Evolutionary conservation across 2,113 vertebrate genomes (phyloP).

Genomic region (Electrona antarctica): DNA sequence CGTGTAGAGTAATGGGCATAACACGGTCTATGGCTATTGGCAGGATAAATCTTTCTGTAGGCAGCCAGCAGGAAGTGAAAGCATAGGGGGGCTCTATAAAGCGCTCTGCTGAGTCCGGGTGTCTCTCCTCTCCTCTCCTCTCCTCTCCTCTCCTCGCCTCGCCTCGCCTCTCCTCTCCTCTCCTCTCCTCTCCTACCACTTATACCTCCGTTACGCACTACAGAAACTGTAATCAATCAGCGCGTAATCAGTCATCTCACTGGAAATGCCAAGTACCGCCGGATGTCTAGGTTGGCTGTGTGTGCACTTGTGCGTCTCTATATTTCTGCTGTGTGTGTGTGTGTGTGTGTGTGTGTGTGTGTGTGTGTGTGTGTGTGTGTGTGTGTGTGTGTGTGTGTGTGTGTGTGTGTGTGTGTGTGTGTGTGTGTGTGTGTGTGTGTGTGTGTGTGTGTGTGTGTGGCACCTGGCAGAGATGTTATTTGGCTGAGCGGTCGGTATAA

Average conservation of each 20-base stretch:
- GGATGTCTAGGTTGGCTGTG: constrained; percentile 50
- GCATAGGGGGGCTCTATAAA: too few species aligned
- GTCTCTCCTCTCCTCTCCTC: constrained; percentile 28
- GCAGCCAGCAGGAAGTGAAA: too few species aligned
- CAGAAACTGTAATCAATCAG: constrained; percentile 76
- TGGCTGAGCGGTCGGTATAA: too few species aligned
- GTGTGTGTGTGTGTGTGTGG: constrained; percentile 13
- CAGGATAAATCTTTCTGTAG: too few species aligned
- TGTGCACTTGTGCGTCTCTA: background rate
- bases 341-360: constrained; percentile 3
- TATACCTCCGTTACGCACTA: constrained; percentile 41
- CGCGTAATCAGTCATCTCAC: constrained; percentile 73
- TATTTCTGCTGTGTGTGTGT: background rate
- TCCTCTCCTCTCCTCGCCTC: background rate
- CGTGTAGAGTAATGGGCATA: too few species aligned
- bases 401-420: constrained; percentile 8
- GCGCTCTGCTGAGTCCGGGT: too few species aligned
- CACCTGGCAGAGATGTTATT: constrained; percentile 31
- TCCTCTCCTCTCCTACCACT: constrained; percentile 21
- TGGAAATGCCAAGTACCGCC: constrained; percentile 72
- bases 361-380: constrained; percentile 40
- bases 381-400: constrained; percentile 29
- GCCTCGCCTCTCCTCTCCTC: constrained; percentile 20
- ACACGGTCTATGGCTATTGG: too few species aligned
- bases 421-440: constrained; percentile 4